Evolutionary conservation across 2,113 vertebrate genomes (phyloP).

Genomic region (Reinhardtius hippoglossoides): DNA sequence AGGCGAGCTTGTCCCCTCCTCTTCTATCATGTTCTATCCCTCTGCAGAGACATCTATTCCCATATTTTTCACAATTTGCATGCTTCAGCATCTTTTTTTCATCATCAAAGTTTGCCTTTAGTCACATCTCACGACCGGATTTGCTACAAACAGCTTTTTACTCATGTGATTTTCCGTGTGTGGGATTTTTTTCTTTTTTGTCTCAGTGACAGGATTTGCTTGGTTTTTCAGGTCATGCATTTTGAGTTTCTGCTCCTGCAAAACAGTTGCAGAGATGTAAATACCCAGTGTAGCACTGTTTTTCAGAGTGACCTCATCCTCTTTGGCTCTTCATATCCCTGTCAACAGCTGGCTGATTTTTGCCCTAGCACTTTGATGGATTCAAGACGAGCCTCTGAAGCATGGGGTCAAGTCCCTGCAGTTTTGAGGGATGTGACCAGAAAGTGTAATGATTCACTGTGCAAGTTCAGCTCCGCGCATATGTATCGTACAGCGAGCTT

Average conservation of each 20-base stretch:
- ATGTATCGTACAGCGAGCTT: slow-evolving; percentile 2
- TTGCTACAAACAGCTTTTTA: slow-evolving; percentile 20
- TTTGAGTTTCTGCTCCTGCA: slow-evolving; percentile 32
- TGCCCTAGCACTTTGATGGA: slow-evolving; percentile 74
- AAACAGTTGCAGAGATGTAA: slow-evolving; percentile 55
- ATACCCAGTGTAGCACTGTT: slow-evolving; percentile 53
- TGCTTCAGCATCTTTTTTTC: background rate
- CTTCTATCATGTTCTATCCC: slow-evolving; percentile 38
- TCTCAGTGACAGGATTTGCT: slow-evolving; percentile 5
- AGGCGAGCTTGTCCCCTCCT: slow-evolving; percentile 36
- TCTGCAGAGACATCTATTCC: slow-evolving; percentile 20
- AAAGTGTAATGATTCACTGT: slow-evolving; percentile 61
- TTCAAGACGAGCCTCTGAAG: slow-evolving; percentile 72
- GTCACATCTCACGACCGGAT: slow-evolving; percentile 21
- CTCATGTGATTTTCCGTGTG: slow-evolving; percentile 18
- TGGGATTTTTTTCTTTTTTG: slow-evolving; percentile 6
- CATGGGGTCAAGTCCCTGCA: slow-evolving; percentile 72
- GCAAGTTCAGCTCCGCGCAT: slow-evolving; percentile 58
- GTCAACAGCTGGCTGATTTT: slow-evolving; percentile 65
- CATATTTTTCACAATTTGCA: slow-evolving; percentile 7
- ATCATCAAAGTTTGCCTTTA: slow-evolving; percentile 16
- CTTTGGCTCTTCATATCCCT: slow-evolving; percentile 57
- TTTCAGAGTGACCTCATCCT: slow-evolving; percentile 70
- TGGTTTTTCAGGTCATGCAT: slow-evolving; percentile 29
- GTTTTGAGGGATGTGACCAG: slow-evolving; percentile 68